Base-by-base conservation (phyloP, 53 echinoderm and acorn worm genomes). In the Paelopatides confundens region DNA sequence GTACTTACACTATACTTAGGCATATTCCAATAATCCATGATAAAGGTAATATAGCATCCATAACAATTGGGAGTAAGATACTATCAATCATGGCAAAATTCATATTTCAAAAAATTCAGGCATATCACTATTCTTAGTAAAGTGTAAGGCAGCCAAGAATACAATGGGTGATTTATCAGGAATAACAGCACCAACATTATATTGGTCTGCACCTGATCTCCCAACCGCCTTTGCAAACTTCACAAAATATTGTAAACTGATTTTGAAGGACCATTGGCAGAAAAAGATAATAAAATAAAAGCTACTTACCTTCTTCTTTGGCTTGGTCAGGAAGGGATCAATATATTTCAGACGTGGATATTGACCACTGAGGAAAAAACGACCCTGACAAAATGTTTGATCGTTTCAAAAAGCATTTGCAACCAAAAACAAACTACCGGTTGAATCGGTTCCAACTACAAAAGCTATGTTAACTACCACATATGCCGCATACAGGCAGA, bases 101-200 rank as follows among this genome's bases (percentile, higher is more conserved):
- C n/a, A n/a, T n/a, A n/a, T n/a, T n/a, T n/a, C n/a, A n/a, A n/a
- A n/a, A n/a, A n/a, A n/a, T n/a, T n/a, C n/a, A n/a, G n/a, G n/a
- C n/a, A n/a, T n/a, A n/a, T n/a, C n/a, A n/a, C n/a, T n/a, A n/a
- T n/a, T n/a, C n/a, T n/a, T n/a, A n/a, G n/a, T n/a, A n/a, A n/a
- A n/a, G n/a, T n/a, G n/a, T n/a, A n/a, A n/a, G n/a, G n/a, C n/a
- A n/a, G n/a, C n/a, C n/a, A n/a, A n/a, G n/a, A n/a, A n/a, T n/a
- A n/a, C n/a, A n/a, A 89, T 92, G 92, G 82, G 92, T 26, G 89
- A 92, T 35, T 43, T 93, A 81, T 62, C 93, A 52, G 89, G 89
- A 17, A 88, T 91, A 28, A 88, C 85, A 0, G 85, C 88, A 6
- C 91, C 91, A 27, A 46, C 32, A 34, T 65, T 91, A 35, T 69